Conservation (phyloP, 2,113 vertebrate species). For the Hydrochoerus hydrochaeris region DNA sequence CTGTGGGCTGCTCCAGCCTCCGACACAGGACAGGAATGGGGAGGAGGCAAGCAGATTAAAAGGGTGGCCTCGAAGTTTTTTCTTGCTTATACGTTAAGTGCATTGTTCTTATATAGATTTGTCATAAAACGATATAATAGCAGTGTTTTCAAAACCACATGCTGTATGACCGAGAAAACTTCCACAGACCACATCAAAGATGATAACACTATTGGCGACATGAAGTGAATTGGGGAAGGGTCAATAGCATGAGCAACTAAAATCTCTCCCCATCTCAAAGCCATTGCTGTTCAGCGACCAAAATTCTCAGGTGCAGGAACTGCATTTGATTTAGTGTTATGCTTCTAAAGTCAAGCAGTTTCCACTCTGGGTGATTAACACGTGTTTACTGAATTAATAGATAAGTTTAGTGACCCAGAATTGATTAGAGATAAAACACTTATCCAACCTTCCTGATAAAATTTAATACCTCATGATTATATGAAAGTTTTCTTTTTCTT, state of each 20-base stretch:
- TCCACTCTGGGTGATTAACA: neutral
- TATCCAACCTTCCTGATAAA: neutral
- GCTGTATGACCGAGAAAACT: conserved; percentile 24
- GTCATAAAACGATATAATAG: neutral
- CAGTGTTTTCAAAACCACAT: neutral
- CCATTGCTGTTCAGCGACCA: neutral
- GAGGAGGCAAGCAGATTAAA: neutral
- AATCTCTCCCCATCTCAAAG: neutral
- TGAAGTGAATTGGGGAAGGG: neutral
- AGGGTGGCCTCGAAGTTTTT: neutral
- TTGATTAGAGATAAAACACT: neutral
- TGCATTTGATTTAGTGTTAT: neutral
- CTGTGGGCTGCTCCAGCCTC: neutral
- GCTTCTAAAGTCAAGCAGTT: neutral
- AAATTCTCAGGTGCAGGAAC: neutral
- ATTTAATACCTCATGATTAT: neutral
- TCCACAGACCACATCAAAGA: neutral
- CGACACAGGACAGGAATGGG: too few relatives aligned
- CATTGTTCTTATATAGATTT: neutral
- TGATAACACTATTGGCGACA: neutral
- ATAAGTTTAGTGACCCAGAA: neutral
- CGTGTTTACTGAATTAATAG: neutral
- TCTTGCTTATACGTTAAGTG: neutral
- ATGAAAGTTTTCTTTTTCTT: neutral
- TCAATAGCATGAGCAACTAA: neutral